A percentile compares a stretch with the other conserved stretches of the same genome.
phyloP scores from a whole-genome alignment of 1,140 invertebrate genomes.

The Lerema accius region DNA sequence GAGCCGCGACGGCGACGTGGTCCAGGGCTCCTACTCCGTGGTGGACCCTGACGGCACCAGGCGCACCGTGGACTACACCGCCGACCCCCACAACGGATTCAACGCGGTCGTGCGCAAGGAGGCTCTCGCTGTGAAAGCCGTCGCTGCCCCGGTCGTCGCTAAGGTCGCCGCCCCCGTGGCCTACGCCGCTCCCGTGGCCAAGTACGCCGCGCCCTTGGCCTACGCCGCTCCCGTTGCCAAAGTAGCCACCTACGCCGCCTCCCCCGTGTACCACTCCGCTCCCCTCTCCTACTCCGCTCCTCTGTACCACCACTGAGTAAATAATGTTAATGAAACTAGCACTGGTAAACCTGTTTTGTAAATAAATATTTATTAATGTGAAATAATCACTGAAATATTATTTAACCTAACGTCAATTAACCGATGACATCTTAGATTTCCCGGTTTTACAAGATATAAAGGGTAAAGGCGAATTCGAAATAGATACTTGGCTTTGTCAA shows the following conservation, averaged over 20 bases:
- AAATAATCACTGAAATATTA: too few species aligned
- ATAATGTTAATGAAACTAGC: too few species aligned
- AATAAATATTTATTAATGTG: constrained; percentile 19
- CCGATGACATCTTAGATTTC: too few species aligned
- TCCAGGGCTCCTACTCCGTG: constrained; percentile 85
- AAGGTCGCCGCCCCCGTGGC: constrained; percentile 46
- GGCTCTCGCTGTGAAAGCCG: constrained; percentile 53
- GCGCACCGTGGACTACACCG: constrained; percentile 86
- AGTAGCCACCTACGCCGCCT: constrained; percentile 37
- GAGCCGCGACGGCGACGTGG: constrained; percentile 84
- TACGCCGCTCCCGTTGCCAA: constrained; percentile 51
- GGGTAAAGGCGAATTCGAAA: too few species aligned
- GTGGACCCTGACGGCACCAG: constrained; percentile 86
- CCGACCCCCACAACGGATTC: constrained; percentile 80
- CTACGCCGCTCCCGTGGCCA: constrained; percentile 53
- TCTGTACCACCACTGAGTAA: constrained; percentile 51
- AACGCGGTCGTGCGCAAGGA: constrained; percentile 77
- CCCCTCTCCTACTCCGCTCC: constrained; percentile 47
- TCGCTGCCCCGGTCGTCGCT: constrained; percentile 45
- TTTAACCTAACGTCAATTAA: too few species aligned
- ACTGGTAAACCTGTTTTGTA: not conserved
- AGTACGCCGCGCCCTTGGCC: constrained; percentile 37
- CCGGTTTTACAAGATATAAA: too few species aligned
- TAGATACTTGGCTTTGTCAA: too few species aligned
- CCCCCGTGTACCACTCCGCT: constrained; percentile 35